These are phyloP conservation scores for Zoroaster sp. DNA, from an alignment of 53 echinoderm and acorn worm species.

Conservation along the genomic window DNA sequence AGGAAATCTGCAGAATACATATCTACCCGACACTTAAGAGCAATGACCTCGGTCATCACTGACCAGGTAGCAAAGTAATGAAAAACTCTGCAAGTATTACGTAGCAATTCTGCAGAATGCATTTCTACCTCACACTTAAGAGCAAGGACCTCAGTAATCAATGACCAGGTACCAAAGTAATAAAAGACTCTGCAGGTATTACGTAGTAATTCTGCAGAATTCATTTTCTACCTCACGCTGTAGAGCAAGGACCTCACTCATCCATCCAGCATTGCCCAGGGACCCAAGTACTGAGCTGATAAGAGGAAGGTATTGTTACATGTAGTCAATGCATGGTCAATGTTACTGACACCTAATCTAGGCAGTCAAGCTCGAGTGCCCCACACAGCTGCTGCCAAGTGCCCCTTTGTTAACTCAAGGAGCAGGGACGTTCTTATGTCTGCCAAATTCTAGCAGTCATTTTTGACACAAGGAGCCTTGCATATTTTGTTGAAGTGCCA, in stretches of 20 bases:
- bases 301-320: neutral
- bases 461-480: neutral
- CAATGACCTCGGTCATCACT: too few relatives aligned
- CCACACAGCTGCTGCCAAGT: neutral
- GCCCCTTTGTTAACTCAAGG: neutral
- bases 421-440: neutral
- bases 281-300: neutral
- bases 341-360: neutral
- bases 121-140: too few relatives aligned
- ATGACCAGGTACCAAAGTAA: too few relatives aligned
- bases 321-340: neutral
- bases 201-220: neutral
- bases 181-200: too few relatives aligned
- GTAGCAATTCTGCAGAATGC: too few relatives aligned
- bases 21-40: too few relatives aligned
- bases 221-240: neutral
- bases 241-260: neutral
- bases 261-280: neutral
- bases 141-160: too few relatives aligned
- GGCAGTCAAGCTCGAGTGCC: neutral
- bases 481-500: too few relatives aligned
- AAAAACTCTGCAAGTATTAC: too few relatives aligned
- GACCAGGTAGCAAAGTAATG: too few relatives aligned
- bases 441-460: neutral
- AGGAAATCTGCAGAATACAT: too few relatives aligned